These are phyloP conservation scores for Trichonephila inaurata DNA, from an alignment of 1,140 invertebrate species.

Conservation along the genomic window DNA sequence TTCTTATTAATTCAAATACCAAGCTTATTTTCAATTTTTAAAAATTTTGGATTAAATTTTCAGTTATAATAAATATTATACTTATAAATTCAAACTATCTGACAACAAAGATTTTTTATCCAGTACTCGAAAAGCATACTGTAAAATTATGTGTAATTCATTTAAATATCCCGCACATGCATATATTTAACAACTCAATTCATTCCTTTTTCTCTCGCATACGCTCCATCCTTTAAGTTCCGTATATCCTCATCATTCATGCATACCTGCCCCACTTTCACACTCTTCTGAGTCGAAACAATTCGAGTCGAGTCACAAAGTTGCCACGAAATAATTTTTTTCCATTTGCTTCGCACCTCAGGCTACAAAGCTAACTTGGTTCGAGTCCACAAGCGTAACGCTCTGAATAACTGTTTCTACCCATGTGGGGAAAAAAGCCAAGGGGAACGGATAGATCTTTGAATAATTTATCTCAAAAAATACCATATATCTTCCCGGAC, in stretches of 20 bases:
- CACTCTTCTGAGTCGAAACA: neutral
- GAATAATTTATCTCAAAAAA: constrained; percentile 72
- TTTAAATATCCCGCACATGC: too few species aligned
- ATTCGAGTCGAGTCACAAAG: neutral
- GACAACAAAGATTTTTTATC: too few species aligned
- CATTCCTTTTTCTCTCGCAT: too few species aligned
- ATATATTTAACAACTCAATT: too few species aligned
- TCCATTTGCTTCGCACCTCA: neutral
- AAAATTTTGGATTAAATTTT: too few species aligned
- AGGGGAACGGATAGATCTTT: constrained; percentile 23
- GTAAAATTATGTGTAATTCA: too few species aligned
- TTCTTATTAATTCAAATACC: too few species aligned
- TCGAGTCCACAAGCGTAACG: constrained; percentile 2
- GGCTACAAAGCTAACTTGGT: neutral
- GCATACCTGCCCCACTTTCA: neutral
- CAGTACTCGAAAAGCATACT: too few species aligned
- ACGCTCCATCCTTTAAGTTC: neutral
- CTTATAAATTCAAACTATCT: too few species aligned
- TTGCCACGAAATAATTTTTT: neutral
- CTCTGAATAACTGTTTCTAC: constrained; percentile 20
- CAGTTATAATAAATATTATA: too few species aligned
- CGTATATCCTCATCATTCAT: neutral
- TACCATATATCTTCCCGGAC: constrained; percentile 63
- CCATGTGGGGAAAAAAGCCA: constrained; percentile 28
- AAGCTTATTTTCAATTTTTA: too few species aligned